A percentile compares a stretch with the other conserved stretches of the same genome.
Evolutionary conservation across 2,113 vertebrate species (phyloP).

Genomic region (Melierax canorus): DNA sequence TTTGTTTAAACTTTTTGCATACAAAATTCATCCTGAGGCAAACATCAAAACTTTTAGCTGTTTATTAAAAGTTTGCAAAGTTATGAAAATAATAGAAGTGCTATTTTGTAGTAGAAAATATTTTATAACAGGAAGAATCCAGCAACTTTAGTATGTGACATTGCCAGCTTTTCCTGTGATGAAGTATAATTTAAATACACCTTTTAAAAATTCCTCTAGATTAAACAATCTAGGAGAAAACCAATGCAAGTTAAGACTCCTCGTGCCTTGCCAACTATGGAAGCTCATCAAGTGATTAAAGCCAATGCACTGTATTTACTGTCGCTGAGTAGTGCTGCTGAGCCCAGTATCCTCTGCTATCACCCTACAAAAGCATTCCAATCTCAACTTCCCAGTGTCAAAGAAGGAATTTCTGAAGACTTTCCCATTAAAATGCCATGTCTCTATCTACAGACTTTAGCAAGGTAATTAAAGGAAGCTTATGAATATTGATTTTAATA

Average conservation of each 20-base stretch:
- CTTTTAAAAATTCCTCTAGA: slow-evolving; percentile 68
- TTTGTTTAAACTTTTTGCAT: neutral
- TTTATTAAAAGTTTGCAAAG: neutral
- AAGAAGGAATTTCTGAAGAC: slow-evolving; percentile 95
- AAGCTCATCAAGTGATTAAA: slow-evolving; percentile 98
- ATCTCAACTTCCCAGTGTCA: slow-evolving; percentile 91
- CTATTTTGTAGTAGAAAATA: neutral
- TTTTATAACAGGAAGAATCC: neutral
- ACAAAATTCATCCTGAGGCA: neutral
- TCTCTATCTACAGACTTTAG: slow-evolving; percentile 95
- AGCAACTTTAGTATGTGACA: neutral
- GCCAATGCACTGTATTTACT: slow-evolving; percentile 95
- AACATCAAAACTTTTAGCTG: neutral
- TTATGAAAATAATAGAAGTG: neutral
- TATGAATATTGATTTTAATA: neutral
- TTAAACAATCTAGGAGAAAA: slow-evolving; percentile 95
- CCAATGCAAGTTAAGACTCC: slow-evolving; percentile 96
- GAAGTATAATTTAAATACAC: neutral
- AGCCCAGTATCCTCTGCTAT: slow-evolving; percentile 93
- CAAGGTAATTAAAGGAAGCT: slow-evolving; percentile 74
- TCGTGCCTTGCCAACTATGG: slow-evolving; percentile 94
- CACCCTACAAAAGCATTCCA: slow-evolving; percentile 90
- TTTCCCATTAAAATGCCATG: slow-evolving; percentile 95
- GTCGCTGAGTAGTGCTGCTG: slow-evolving; percentile 94
- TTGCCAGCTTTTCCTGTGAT: neutral